Base-by-base conservation (phyloP, 1,140 invertebrate genomes). In the Drosophila bocqueti region DNA sequence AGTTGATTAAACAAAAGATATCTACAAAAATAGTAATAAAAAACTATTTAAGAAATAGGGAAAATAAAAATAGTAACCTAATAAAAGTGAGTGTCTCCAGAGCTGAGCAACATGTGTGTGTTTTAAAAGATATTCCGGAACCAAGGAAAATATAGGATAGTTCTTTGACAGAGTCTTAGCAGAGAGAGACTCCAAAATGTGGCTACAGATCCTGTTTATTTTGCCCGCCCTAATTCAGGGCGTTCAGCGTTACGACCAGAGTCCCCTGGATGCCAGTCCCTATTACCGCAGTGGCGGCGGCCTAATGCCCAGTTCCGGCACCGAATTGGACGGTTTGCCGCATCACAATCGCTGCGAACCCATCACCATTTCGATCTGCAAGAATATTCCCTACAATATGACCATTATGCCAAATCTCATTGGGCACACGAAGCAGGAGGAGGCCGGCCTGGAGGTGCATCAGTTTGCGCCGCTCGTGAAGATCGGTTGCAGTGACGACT, bases 321-420 rank as follows among this genome's bases (percentile, higher is more conserved):
- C 76, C 16, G 89, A 85, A 16, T 3, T 90, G 40, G 86, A 83
- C 31, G 75, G 84, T 0, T 74, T 92, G 31, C 86, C 92, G 8
- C 92, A 92, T 47, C 97, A 98, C 92, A 96, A 96, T 81, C 96
- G 96, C 91, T 99, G 98, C 94, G 97, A 99, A 92, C 96, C 96
- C 3, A 99, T 99, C 69, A 98, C 96, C 6, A 98, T 99, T 66
- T 96, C 96, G 13, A 95, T 99, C 80, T 99, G 99, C 94, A 96
- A 96, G 93, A 96, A 98, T 85, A 97, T 99, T 61, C 95, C 95
- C 38, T 99, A 99, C 93, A 99, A 99, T 93, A 95, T 96, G 93
- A 99, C 98, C 1, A 98, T 99, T 64, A 98, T 99, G 96, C 98
- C 98, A 5, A 99, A 99, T 94, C 91, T 99, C 38, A 94, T 99